Base-by-base conservation (phyloP, 2,888 invertebrate species). In the Mesodorylaimus sp. region DNA sequence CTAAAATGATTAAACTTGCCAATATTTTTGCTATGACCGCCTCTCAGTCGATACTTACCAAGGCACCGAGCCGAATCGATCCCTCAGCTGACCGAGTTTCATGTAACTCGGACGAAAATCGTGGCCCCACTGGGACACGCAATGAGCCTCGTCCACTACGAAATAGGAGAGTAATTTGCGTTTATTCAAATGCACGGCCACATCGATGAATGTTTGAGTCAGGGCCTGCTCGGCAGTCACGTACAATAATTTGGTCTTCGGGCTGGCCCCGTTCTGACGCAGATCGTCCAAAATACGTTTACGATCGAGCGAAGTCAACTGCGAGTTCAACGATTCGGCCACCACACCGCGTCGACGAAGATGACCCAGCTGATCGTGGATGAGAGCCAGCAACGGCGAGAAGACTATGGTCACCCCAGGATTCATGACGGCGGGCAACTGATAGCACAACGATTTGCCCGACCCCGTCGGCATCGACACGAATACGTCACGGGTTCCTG, bases 71-170 rank as follows among this genome's bases (percentile, higher is more conserved):
- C 76, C 76, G 64, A 80, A 79, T 55, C 68, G 67, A 27, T 67
- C 61, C 49, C 80, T 72, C 41, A 85, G 69, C 10, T 69, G 64
- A 1, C 89, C 87, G 25, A 99, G 71, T 68, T 86, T 85, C 24
- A 93, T 73, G 67, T 93, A 97, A 68, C 88, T 87, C 0, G 88
- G 88, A 5, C 89, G 75, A 53, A 97, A 97, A 69, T 95, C 93
- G 70, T 95, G 95, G 0, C 97, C 97, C 97, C 95, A 99, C 61
- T 95, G 83, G 60, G 88, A 89, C 0, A 97, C 87, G 72, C 91
- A 91, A 70, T 91, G 91, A 1, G 89, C 91, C 72, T 99, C 97
- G 70, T 99, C 97, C 13, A 97, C 82, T 24, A 91, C 81, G 59
- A 97, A 78, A 67, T 85, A 88, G 0, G 83, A 80, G 2, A 97